Evolutionary conservation across 2,113 vertebrate species (phyloP), one percentile per base, ranked within the genome.

Genomic region (Nothoprocta pentlandii): DNA sequence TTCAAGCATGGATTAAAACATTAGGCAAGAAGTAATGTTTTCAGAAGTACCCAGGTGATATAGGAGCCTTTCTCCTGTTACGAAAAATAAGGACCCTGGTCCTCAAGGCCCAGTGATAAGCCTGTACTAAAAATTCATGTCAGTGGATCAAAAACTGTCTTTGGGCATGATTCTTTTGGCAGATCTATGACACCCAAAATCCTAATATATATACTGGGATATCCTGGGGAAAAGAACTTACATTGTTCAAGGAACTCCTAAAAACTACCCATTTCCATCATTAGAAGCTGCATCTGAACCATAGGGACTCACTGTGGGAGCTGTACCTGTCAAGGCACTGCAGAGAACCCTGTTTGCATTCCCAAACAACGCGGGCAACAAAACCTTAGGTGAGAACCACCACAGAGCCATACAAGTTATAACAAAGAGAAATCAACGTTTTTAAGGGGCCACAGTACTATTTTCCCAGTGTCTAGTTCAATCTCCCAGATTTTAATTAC

Each of bases 51-150:
- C 59, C 6, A 81, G 79, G 34, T 47, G 34, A 66, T 62, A 34
- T 30, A 80, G 85, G 1, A 89, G 39, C 49, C 54, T 80, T 0
- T n/a, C 87, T 75, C 39, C 85, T 80, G 41, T 46, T 64, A 70
- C 85, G 73, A 74, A 87, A 96, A 95, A 80, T 74, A 95, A 67
- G 42, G 19, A 49, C 34, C 6, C 16, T 70, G 42, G 41, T 42
- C 87, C 46, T 91, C 46, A 59, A 91, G 54, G 68, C 14, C 44
- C 80, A 70, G 74, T 74, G 87, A 87, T 59, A 92, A n/a, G 46
- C 67, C 63, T 64, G 75, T 41, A 41, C 36, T 74, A 63, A 54
- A 47, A 74, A 94, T 77, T 80, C 56, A 59, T 89, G 71, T 74
- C 82, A 83, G 28, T n/a, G 32, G 61, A 86, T 80, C 70, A 90